A percentile compares a stretch with the other conserved stretches of the same genome.
Evolutionary conservation across 2,113 vertebrate species (phyloP).

Genomic region (Phyllopteryx taeniolatus): DNA sequence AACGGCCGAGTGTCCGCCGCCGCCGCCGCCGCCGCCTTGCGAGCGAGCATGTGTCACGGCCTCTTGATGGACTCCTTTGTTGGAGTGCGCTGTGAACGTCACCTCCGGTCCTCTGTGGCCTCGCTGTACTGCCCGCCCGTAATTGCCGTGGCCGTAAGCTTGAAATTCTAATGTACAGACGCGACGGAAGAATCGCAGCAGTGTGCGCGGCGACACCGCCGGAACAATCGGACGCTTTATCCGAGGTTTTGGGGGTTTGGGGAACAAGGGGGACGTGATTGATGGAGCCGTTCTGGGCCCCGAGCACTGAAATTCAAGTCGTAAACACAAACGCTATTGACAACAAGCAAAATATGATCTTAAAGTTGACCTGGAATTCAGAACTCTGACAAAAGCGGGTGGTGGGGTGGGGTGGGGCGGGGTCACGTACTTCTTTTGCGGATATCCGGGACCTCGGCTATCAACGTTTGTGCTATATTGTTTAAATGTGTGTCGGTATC

Average conservation of each 20-base stretch:
- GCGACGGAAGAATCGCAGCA: conserved; percentile 41
- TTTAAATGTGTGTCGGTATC: too few species aligned
- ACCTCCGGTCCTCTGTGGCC: conserved; percentile 53
- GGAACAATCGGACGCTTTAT: conserved; percentile 52
- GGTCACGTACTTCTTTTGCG: too few species aligned
- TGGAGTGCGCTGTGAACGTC: conserved; percentile 59
- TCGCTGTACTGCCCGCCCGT: conserved; percentile 53
- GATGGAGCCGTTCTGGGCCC: background rate
- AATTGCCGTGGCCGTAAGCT: conserved; percentile 68
- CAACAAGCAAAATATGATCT: background rate
- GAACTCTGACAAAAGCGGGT: background rate
- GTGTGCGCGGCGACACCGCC: conserved; percentile 39
- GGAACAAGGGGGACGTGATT: conserved; percentile 27
- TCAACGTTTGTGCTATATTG: too few species aligned
- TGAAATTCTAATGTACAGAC: conserved; percentile 71
- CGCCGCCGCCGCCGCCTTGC: conserved; percentile 36
- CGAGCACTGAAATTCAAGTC: background rate
- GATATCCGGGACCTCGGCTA: too few species aligned
- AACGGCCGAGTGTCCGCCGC: conserved; percentile 71
- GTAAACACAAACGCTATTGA: background rate
- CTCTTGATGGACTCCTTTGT: conserved; percentile 76
- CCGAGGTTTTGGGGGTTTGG: conserved; percentile 29
- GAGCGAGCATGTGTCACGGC: conserved; percentile 67
- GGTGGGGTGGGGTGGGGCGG: too few species aligned
- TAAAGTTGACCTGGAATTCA: background rate